Conservation (phyloP, 2,113 vertebrate genomes). For the Xyrauchen texanus region DNA sequence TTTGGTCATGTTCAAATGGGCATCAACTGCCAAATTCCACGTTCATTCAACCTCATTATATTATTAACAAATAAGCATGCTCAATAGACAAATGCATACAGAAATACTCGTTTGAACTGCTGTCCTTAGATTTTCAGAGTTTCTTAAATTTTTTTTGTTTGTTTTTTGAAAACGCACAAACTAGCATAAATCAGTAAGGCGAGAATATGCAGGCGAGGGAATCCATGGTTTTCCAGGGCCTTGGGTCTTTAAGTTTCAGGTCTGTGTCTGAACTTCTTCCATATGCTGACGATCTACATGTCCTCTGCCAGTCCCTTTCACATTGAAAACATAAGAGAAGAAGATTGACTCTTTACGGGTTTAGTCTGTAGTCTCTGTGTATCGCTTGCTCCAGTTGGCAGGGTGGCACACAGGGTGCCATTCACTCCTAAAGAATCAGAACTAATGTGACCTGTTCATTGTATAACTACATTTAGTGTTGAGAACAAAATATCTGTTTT, state of each 20-base stretch:
- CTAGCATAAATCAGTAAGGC: slow-evolving; percentile 49
- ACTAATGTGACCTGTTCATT: neutral
- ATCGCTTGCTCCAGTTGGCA: slow-evolving; percentile 2
- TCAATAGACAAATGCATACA: slow-evolving; percentile 64
- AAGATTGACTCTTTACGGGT: neutral
- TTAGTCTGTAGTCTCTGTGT: neutral
- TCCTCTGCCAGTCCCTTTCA: slow-evolving; percentile 18
- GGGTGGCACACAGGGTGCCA: slow-evolving; percentile 1
- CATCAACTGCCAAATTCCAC: slow-evolving; percentile 57
- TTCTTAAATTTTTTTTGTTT: slow-evolving; percentile 20
- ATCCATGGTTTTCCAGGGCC: slow-evolving; percentile 31
- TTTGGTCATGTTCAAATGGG: slow-evolving; percentile 48
- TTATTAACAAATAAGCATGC: slow-evolving; percentile 61
- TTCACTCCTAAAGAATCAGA: neutral
- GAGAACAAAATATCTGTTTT: slow-evolving; percentile 1
- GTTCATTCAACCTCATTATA: slow-evolving; percentile 60
- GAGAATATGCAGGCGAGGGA: slow-evolving; percentile 32
- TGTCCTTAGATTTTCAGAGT: slow-evolving; percentile 24
- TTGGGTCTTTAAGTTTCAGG: slow-evolving; percentile 16
- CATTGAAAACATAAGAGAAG: slow-evolving; percentile 13
- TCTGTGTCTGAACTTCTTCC: slow-evolving; percentile 21
- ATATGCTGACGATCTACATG: slow-evolving; percentile 11
- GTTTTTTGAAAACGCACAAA: slow-evolving; percentile 52
- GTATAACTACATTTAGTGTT: neutral
- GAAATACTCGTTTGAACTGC: slow-evolving; percentile 51